phyloP scores from a whole-genome alignment of 1,140 invertebrate species.

The Muscidifurax raptorellus region DNA sequence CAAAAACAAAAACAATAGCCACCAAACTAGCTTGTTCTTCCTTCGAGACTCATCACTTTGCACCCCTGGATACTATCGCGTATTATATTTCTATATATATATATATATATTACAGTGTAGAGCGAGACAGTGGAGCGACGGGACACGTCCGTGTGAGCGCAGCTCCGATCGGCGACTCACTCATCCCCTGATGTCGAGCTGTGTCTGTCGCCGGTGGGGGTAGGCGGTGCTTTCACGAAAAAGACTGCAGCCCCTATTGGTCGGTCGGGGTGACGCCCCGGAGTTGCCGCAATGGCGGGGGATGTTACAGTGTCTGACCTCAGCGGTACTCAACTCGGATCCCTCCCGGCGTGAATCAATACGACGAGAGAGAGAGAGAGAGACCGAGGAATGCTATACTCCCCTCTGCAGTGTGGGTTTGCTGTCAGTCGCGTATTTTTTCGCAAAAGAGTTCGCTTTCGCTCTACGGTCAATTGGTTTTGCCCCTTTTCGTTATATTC shows the following conservation, averaged over 20 bases:
- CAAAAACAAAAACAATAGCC: too few species aligned
- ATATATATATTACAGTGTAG: too few species aligned
- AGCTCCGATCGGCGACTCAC: not conserved
- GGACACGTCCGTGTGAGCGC: constrained; percentile 1
- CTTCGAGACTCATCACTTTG: too few species aligned
- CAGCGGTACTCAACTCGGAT: constrained; percentile 53
- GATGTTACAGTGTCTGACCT: constrained; percentile 20
- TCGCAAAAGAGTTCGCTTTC: not conserved
- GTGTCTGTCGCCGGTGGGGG: constrained; percentile 6
- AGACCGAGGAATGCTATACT: not conserved
- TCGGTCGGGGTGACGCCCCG: constrained; percentile 41
- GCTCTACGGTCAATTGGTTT: not conserved
- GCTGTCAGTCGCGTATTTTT: not conserved
- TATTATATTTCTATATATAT: too few species aligned
- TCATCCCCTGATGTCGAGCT: not conserved
- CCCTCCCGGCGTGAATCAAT: constrained; percentile 53
- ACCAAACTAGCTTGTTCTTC: not conserved
- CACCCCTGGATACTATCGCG: not conserved
- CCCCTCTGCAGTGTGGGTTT: not conserved
- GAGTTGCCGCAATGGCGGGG: constrained; percentile 44
- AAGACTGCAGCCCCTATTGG: constrained; percentile 47
- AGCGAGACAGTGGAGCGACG: too few species aligned
- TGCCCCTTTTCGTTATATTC: not conserved
- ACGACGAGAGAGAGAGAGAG: constrained; percentile 17
- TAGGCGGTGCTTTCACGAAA: constrained; percentile 40